Evolutionary conservation across 2,113 vertebrate genomes (phyloP).

Genomic region (Desmodus rotundus): DNA sequence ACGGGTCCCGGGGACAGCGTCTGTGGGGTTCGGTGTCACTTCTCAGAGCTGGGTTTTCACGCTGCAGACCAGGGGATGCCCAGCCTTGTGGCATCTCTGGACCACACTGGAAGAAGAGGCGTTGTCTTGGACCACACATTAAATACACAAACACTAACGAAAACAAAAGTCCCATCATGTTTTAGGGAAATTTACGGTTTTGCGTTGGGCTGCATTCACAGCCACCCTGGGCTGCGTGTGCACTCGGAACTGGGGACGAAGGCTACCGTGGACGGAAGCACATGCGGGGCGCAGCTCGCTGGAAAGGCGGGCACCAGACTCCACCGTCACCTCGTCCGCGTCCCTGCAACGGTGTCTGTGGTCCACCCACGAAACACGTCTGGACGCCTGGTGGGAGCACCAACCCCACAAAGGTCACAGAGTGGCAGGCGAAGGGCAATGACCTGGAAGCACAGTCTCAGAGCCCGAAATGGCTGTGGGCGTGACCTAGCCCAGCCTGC

Average conservation of each 20-base stretch:
- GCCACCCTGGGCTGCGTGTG: no score
- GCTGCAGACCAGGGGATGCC: no score
- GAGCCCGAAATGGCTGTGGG: neutral
- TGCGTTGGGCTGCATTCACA: no score
- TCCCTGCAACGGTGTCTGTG: neutral
- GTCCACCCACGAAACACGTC: neutral
- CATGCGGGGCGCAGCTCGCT: neutral
- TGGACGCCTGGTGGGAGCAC: neutral
- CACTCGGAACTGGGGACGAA: neutral
- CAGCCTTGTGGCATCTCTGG: no score
- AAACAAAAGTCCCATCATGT: no score
- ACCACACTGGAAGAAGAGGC: no score
- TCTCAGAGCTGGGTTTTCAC: neutral
- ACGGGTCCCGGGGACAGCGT: neutral
- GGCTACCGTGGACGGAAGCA: accelerated
- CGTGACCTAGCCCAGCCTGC: no score
- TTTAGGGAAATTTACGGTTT: no score
- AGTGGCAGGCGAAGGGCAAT: neutral
- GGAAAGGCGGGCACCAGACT: neutral
- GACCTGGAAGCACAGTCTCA: neutral
- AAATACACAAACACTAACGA: no score
- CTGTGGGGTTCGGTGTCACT: neutral
- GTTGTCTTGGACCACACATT: no score
- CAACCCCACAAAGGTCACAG: neutral
- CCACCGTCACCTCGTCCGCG: neutral